Conservation (phyloP, 2,888 invertebrate genomes). For the Ennomos quercinarius region DNA sequence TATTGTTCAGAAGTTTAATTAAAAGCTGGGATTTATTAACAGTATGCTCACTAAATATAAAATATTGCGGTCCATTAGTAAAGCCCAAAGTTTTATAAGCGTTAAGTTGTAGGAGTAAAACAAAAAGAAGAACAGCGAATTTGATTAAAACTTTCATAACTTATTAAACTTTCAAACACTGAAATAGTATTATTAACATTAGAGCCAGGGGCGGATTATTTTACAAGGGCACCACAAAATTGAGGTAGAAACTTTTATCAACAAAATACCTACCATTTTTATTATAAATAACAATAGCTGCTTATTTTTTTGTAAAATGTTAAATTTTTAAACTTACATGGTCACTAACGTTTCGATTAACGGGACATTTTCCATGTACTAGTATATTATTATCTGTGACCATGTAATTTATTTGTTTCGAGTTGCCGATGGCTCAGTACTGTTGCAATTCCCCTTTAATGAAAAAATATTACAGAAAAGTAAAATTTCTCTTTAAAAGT, state of each 20-base stretch:
- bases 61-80: conserved; percentile 19
- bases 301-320: too few species aligned
- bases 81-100: conserved; percentile 21
- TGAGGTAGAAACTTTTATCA: conserved; percentile 24
- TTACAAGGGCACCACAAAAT: conserved; percentile 21
- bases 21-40: conserved; percentile 7
- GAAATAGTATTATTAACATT: conserved; percentile 32
- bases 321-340: too few species aligned
- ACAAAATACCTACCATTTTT: not conserved
- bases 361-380: too few species aligned
- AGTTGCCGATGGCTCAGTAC: too few species aligned
- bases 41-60: conserved; percentile 2
- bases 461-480: too few species aligned
- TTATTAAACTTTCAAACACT: conserved; percentile 31
- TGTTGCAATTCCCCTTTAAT: too few species aligned
- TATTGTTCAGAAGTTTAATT: conserved; percentile 6
- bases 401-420: too few species aligned
- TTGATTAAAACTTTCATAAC: conserved; percentile 33
- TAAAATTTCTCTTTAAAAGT: conserved; percentile 22
- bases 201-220: conserved; percentile 23
- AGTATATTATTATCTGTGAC: too few species aligned
- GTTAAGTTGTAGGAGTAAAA: conserved; percentile 19
- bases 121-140: conserved; percentile 15
- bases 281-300: too few species aligned
- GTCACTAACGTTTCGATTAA: too few species aligned